A percentile compares a stretch with the other conserved stretches of the same genome.
Conservation (phyloP, 2,797 vertebrate species). For the Dallia pectoralis region DNA sequence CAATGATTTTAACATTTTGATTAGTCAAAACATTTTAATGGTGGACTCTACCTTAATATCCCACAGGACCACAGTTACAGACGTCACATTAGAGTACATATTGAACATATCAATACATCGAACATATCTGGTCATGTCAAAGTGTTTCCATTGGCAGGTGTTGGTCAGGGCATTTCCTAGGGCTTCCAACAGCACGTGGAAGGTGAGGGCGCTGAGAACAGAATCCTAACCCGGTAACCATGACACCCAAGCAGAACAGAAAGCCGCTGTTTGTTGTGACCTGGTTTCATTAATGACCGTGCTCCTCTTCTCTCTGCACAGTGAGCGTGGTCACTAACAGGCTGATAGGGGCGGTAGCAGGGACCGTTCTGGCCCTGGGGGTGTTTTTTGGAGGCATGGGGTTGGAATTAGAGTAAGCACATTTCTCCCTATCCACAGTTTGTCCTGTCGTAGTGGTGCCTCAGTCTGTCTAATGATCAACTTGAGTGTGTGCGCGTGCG, state of each 20-base stretch:
- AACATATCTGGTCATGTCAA: neutral
- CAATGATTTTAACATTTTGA: neutral
- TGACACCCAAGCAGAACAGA: conserved; percentile 55
- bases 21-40: neutral
- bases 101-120: too few species aligned
- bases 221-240: conserved; percentile 53
- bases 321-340: conserved; percentile 99
- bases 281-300: conserved; percentile 82
- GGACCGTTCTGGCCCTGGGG: conserved; percentile 99
- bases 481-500: conserved; percentile 80
- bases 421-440: conserved; percentile 81
- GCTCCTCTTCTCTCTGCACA: conserved; percentile 94
- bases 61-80: neutral
- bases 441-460: conserved; percentile 82
- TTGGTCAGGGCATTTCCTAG: neutral
- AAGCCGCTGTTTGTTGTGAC: conserved; percentile 68
- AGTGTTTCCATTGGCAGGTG: neutral
- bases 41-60: neutral
- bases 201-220: conserved; percentile 83
- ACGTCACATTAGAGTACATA: neutral
- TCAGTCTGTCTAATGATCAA: conserved; percentile 79
- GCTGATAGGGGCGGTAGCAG: conserved; percentile 99
- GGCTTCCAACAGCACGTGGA: conserved; percentile 48
- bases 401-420: conserved; percentile 99
- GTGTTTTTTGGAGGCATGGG: conserved; percentile 99